phyloP scores from a whole-genome alignment of 92 coral and sea anemone species.

The Chrysogorgia sp. region DNA sequence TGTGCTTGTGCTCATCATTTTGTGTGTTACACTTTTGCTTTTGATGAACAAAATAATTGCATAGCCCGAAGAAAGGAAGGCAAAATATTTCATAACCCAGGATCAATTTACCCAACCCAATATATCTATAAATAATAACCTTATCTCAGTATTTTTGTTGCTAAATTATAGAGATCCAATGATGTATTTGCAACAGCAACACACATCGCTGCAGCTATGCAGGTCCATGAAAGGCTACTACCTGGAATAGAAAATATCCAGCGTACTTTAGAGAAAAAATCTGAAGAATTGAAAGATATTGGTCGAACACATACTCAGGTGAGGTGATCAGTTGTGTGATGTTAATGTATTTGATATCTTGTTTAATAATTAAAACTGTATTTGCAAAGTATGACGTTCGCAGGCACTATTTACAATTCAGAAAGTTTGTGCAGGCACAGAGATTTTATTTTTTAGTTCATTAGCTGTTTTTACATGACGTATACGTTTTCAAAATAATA shows the following conservation, averaged over 20 bases:
- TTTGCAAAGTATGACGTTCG: too few relatives aligned
- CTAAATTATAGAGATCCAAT: slow-evolving; percentile 78
- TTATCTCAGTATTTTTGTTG: not conserved
- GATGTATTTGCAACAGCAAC: slow-evolving; percentile 98
- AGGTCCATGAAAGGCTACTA: slow-evolving; percentile 77
- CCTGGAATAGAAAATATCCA: slow-evolving; percentile 89
- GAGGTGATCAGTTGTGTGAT: not conserved
- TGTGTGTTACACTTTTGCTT: too few relatives aligned
- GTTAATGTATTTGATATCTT: not conserved
- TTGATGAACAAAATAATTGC: too few relatives aligned
- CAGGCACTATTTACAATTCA: too few relatives aligned
- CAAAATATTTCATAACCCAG: too few relatives aligned
- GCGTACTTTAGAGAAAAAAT: slow-evolving; percentile 80
- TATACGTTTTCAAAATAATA: too few relatives aligned
- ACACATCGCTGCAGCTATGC: slow-evolving; percentile 94
- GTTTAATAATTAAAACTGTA: not conserved
- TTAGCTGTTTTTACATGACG: too few relatives aligned
- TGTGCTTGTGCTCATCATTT: too few relatives aligned
- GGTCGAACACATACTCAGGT: slow-evolving; percentile 99
- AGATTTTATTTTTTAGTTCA: too few relatives aligned
- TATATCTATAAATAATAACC: not conserved
- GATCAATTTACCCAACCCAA: not conserved
- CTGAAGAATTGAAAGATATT: slow-evolving; percentile 86
- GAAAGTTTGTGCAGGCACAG: too few relatives aligned
- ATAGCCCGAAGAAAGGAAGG: too few relatives aligned